These are phyloP conservation scores for Xenopus laevis DNA, from an alignment of 2,113 vertebrate genomes.

Conservation along the genomic window DNA sequence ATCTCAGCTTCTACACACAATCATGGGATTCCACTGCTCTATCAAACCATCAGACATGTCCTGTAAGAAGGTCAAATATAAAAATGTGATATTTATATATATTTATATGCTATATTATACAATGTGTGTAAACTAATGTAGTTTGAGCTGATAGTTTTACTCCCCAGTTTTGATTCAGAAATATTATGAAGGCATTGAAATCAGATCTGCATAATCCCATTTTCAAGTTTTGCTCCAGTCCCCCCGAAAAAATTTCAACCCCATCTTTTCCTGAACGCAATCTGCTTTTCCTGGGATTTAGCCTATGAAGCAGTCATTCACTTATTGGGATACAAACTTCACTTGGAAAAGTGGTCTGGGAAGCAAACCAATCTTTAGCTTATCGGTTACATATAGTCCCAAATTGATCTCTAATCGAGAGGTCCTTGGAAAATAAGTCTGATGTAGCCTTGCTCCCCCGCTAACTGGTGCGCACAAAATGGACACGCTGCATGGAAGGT, in stretches of 20 bases:
- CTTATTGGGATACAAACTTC: constrained; percentile 70
- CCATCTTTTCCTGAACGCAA: not conserved
- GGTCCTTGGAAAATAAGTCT: constrained; percentile 99
- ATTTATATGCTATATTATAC: constrained; percentile 65
- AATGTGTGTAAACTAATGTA: constrained; percentile 73
- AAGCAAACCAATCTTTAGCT: constrained; percentile 65
- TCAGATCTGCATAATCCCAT: constrained; percentile 54
- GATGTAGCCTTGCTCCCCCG: constrained; percentile 87
- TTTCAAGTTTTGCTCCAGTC: constrained; percentile 53
- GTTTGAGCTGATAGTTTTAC: constrained; percentile 66
- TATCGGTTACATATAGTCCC: constrained; percentile 59
- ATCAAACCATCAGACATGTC: too few relatives aligned
- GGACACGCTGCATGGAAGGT: constrained; percentile 97
- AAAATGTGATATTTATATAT: constrained; percentile 61
- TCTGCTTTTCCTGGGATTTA: not conserved
- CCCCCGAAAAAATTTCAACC: constrained; percentile 34
- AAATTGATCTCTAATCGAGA: constrained; percentile 75
- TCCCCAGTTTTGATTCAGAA: constrained; percentile 70
- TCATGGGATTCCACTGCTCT: too few relatives aligned
- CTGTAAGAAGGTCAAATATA: constrained; percentile 74
- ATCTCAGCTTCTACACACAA: constrained; percentile 56
- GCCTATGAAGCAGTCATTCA: constrained; percentile 43
- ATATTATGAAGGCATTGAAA: constrained; percentile 64
- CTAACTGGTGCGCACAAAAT: constrained; percentile 94
- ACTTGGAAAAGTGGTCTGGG: constrained; percentile 46